A percentile compares a stretch with the other conserved stretches of the same genome.
phyloP scores from a whole-genome alignment of 2,113 vertebrate species.

The Crotalus helleri region DNA sequence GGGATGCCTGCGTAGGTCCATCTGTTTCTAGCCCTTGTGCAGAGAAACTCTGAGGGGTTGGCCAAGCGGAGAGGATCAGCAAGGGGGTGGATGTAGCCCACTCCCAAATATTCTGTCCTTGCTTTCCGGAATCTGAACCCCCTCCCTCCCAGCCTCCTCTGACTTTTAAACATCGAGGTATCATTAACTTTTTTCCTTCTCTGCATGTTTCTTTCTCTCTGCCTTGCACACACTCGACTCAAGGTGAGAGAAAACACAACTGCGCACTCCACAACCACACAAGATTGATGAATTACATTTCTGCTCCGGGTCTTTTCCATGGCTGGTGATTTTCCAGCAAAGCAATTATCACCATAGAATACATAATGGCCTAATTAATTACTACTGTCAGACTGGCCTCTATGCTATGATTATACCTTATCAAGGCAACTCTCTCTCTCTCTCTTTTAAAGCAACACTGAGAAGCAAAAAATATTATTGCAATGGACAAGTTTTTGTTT shows the following conservation, averaged over 20 bases:
- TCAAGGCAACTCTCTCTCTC: slow-evolving; percentile 74
- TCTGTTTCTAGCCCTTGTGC: background rate
- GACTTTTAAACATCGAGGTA: background rate
- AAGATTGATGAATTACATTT: slow-evolving; percentile 88
- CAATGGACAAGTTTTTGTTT: slow-evolving; percentile 65
- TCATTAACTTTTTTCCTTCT: slow-evolving; percentile 39
- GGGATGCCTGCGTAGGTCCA: background rate
- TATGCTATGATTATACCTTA: slow-evolving; percentile 90
- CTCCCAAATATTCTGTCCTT: background rate
- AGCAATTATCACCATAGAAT: slow-evolving; percentile 99
- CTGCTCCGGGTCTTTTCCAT: slow-evolving; percentile 80
- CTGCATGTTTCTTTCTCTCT: slow-evolving; percentile 39
- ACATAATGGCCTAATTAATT: slow-evolving; percentile 99
- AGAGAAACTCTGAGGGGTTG: background rate
- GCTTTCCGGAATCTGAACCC: background rate
- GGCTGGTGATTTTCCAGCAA: slow-evolving; percentile 98
- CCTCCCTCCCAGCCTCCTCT: background rate
- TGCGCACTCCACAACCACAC: slow-evolving; percentile 55
- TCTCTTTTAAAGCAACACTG: slow-evolving; percentile 67
- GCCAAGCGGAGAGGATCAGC: background rate
- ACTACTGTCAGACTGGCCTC: slow-evolving; percentile 96
- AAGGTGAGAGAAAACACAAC: slow-evolving; percentile 85
- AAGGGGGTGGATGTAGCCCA: background rate
- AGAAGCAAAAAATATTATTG: slow-evolving; percentile 78
- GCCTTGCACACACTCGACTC: slow-evolving; percentile 60